Evolutionary conservation across 1,140 invertebrate species (phyloP), one percentile per base, ranked within the genome.

Genomic region (Dinothrombium tinctorium): DNA sequence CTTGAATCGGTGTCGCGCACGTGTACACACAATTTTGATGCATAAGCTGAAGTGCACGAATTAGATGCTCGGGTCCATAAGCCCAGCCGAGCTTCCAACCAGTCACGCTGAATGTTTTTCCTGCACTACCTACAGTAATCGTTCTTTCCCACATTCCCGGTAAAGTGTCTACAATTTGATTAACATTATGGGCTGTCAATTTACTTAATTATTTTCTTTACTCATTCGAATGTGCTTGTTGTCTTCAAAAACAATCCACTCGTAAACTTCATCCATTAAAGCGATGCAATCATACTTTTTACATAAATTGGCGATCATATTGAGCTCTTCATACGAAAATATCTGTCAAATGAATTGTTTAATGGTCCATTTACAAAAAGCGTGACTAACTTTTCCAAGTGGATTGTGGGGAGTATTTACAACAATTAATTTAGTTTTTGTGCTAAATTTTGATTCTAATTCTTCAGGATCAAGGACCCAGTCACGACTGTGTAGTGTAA

Each of bases 81-180:
- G 78, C 77, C 89, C 90, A 96, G 11, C 89, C 87, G 5, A 51
- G 17, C 41, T 87, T 89, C 84, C 83, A 89, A 2, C 90, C 92
- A 4, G 92, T 98, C 4, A 86, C 81, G 47, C 80, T 86, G 59
- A 95, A 95, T 0, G 83, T 86, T 66, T 96, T 96, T 0, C 90
- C 90, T 0, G 86, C 87, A 29, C 84, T 92, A 0, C 90, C 86
- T 51, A 96, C 74, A 0, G 89, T 95, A 22, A 98, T 75, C 0
- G 90, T 96, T 40, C 87, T 67, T 44, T 96, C 83, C 73, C 80
- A 96, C 90, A 98, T 96, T 5, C 66, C 84, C n/a, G 89, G 86
- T 9, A 95, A 56, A 0, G 79, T 75, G 12, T 80, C 83, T 17
- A 21, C 14, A 32, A 19, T 32, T 17, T 12, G 33, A 26, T 14